These are phyloP conservation scores for Tachycineta bicolor DNA, from an alignment of 2,113 vertebrate genomes.

Conservation along the genomic window DNA sequence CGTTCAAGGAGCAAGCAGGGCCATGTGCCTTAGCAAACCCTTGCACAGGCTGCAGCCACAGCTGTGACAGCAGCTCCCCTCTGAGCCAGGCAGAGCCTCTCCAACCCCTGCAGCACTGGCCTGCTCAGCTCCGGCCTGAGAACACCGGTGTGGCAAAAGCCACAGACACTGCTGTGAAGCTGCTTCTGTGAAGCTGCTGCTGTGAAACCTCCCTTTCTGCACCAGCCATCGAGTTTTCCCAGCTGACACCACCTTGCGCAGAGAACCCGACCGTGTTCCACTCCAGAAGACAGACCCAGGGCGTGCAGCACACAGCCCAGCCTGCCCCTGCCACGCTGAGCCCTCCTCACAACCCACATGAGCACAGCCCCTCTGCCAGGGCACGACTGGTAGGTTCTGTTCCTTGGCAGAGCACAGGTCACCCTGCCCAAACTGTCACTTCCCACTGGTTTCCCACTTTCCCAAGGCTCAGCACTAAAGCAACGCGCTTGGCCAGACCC, in stretches of 20 bases:
- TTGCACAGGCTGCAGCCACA: not conserved
- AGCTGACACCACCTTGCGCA: not conserved
- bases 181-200: not conserved
- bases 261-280: fast-evolving
- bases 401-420: not conserved
- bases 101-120: not conserved
- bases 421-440: not conserved
- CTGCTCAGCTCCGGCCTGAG: not conserved
- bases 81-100: not conserved
- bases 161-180: not conserved
- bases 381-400: not conserved
- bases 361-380: not conserved
- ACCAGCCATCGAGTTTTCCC: fast-evolving
- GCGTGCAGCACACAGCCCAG: not conserved
- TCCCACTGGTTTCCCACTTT: not conserved
- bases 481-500: not conserved
- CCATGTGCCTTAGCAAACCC: not conserved
- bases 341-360: fast-evolving
- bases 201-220: not conserved
- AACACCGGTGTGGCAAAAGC: not conserved
- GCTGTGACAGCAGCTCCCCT: not conserved
- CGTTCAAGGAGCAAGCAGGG: not conserved
- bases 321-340: not conserved
- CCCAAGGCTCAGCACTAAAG: not conserved
- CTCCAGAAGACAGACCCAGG: fast-evolving